Base-by-base conservation (phyloP, 2,113 vertebrate species). In the Eurystomus gularis region DNA sequence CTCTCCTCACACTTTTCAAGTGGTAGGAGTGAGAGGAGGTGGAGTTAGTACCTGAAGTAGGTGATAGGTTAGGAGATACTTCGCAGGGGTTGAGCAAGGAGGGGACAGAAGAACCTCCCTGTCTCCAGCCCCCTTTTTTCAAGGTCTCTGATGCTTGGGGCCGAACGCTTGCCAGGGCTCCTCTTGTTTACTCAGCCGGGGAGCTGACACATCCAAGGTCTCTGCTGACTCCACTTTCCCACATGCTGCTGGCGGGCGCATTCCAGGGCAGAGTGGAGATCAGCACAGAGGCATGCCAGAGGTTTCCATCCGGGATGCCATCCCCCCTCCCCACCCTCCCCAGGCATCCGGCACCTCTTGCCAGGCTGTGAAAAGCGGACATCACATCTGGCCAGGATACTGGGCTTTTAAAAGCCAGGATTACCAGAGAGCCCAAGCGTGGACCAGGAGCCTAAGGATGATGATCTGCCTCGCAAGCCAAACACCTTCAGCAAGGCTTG, bases 131-230 rank as follows among this genome's bases (percentile, higher is more conserved):
- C 72, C 64, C 58, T 58, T 81, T 85, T 84, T 80, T 90, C 94
- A 90, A 94, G 96, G 93, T 93, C 97, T 97, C 49, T 40, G 84
- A 76, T 87, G 86, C 76, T 55, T 94, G 93, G 69, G 94, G 87
- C 79, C 76, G 95, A 96, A 94, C 1, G 78, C 78, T 96, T 93
- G 97, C 97, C 97, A 97, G 94, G 90, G 82, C 86, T 94, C 82
- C 82, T 94, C 95, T 94, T 98, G 98, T 97, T 98, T 98, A 98
- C 97, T 98, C 97, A 98, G 98, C 97, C 82, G 64, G 93, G 62
- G 89, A 94, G 95, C 93, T 97, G 96, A 97, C 96, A 97, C 90
- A 96, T 96, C 97, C 98, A 98, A 98, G 96, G 96, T 97, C 97
- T 97, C 97, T 95, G 96, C 96, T 95, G 97, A 96, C 87, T 97